phyloP scores from a whole-genome alignment of 2,797 vertebrate species.

The Urophycis tenuis region DNA sequence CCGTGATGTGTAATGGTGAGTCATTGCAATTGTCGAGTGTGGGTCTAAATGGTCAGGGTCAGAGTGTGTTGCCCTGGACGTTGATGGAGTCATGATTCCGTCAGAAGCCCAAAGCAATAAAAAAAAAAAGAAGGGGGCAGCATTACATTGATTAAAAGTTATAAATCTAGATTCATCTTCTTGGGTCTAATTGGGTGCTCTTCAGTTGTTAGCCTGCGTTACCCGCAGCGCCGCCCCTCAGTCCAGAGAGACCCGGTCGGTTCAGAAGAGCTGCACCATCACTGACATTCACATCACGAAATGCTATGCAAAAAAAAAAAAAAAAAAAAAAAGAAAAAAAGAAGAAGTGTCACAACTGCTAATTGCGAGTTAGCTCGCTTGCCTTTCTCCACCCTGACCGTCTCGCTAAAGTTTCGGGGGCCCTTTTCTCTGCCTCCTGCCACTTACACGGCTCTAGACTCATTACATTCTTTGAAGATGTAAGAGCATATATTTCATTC shows the following conservation, averaged over 20 bases:
- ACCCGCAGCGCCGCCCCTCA: neutral
- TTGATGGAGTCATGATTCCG: neutral
- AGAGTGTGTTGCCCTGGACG: neutral
- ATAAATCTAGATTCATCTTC: neutral
- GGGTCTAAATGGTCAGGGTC: neutral
- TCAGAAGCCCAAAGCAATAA: slow-evolving; percentile 2
- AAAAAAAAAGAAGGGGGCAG: slow-evolving; percentile 8
- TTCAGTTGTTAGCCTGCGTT: neutral
- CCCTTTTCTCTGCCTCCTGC: neutral
- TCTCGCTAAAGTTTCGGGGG: neutral
- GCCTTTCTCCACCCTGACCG: no score
- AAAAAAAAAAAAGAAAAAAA: neutral
- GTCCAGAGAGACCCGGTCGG: neutral
- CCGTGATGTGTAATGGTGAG: no score
- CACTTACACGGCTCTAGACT: neutral
- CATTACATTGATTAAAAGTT: slow-evolving; percentile 17
- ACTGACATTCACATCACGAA: neutral
- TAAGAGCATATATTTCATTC: neutral
- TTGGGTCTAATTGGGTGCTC: neutral
- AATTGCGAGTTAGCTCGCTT: neutral
- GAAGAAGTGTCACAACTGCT: neutral
- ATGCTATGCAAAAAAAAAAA: neutral
- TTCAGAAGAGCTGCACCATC: neutral
- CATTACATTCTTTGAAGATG: neutral
- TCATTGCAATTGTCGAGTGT: neutral